Percentiles rank a stretch among this genome's conserved stretches.
Evolutionary conservation across 2,888 invertebrate species (phyloP).

Genomic region (Marasmarcha lunaedactyla): DNA sequence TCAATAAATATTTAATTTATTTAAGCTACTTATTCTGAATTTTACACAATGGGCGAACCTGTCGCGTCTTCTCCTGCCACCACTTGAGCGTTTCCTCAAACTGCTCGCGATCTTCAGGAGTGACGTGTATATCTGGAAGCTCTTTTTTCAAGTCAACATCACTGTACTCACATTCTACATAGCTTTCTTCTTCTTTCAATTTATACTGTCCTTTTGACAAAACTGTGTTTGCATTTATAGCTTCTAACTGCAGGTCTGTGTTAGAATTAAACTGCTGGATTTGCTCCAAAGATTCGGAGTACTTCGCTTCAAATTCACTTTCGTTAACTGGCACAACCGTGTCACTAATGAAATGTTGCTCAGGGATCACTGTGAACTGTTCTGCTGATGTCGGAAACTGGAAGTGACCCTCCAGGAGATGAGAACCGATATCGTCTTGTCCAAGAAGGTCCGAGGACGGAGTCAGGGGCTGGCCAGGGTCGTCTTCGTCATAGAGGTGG

Average conservation of each 20-base stretch:
- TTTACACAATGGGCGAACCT: constrained; percentile 33
- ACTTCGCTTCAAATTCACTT: constrained; percentile 57
- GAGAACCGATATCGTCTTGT: constrained; percentile 62
- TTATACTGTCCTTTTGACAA: constrained; percentile 38
- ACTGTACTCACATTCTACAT: constrained; percentile 49
- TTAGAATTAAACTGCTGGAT: constrained; percentile 32
- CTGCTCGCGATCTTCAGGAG: constrained; percentile 56
- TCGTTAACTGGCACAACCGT: constrained; percentile 46
- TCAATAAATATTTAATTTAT: constrained; percentile 18
- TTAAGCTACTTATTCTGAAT: constrained; percentile 14
- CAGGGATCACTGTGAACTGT: constrained; percentile 66
- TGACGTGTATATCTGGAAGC: constrained; percentile 57
- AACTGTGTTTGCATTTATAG: constrained; percentile 42
- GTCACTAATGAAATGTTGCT: constrained; percentile 50
- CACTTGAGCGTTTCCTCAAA: constrained; percentile 63
- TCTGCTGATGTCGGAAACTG: constrained; percentile 60
- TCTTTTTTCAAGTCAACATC: constrained; percentile 61
- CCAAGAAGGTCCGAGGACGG: constrained; percentile 56
- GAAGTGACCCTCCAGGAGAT: constrained; percentile 59
- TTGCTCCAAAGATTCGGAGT: constrained; percentile 49
- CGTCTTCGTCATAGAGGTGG: constrained; percentile 73
- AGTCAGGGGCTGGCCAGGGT: constrained; percentile 64
- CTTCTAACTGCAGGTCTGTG: constrained; percentile 30
- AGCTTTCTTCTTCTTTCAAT: constrained; percentile 45
- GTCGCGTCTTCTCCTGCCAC: constrained; percentile 64